Conservation (phyloP, 2,113 vertebrate species). For the Todiramphus chloris region DNA sequence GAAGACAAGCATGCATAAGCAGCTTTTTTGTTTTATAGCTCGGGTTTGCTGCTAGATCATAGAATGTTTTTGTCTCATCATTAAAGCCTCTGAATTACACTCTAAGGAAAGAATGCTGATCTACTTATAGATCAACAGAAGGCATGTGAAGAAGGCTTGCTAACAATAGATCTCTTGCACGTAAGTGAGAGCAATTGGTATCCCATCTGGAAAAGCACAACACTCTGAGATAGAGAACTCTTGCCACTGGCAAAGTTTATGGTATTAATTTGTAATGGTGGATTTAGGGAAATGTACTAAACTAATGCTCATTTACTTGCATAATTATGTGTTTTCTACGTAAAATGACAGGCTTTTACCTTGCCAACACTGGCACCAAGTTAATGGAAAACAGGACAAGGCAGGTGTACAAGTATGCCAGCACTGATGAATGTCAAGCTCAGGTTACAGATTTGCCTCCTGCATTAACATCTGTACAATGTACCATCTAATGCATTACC, state of each 20-base stretch:
- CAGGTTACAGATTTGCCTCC: constrained; percentile 44
- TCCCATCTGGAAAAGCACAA: constrained; percentile 2
- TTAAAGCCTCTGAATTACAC: background rate
- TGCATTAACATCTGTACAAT: constrained; percentile 28
- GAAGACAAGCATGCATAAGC: background rate
- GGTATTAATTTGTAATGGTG: constrained; percentile 63
- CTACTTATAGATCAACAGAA: constrained; percentile 22
- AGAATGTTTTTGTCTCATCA: background rate
- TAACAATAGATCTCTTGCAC: constrained; percentile 18
- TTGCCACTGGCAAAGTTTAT: constrained; percentile 23
- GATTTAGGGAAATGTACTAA: constrained; percentile 48
- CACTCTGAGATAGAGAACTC: constrained; percentile 19
- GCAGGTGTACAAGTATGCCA: background rate
- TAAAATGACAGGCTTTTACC: constrained; percentile 40
- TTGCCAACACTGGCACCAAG: constrained; percentile 11
- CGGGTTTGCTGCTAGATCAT: background rate
- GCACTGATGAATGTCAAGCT: constrained; percentile 9
- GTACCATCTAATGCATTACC: background rate
- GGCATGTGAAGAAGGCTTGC: constrained; percentile 4
- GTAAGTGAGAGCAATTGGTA: constrained; percentile 19
- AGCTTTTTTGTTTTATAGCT: background rate
- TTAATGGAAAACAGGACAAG: constrained; percentile 43
- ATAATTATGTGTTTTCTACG: constrained; percentile 56
- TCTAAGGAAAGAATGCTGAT: background rate
- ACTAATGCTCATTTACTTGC: constrained; percentile 61